A percentile compares a stretch with the other conserved stretches of the same genome.
These are phyloP conservation scores for Pseudorasbora parva DNA, from an alignment of 2,113 vertebrate species.

Conservation along the genomic window DNA sequence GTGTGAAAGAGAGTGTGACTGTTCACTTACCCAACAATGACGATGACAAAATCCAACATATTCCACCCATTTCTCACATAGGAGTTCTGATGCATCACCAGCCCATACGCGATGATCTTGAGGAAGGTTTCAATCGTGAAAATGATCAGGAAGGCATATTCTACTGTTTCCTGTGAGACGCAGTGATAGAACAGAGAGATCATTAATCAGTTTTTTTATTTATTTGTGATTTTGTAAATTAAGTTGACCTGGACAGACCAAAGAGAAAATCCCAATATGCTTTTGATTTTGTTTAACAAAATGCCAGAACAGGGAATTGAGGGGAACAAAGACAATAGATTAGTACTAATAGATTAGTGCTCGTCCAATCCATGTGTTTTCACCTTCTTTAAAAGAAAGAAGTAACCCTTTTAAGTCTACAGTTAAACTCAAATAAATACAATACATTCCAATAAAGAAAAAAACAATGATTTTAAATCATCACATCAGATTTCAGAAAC, in stretches of 20 bases:
- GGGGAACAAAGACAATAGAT: too few species aligned
- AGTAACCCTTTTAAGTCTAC: too few species aligned
- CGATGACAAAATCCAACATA: constrained; percentile 99
- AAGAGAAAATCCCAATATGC: not conserved
- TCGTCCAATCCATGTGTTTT: too few species aligned
- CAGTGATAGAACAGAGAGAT: constrained; percentile 46
- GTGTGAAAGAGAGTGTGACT: too few species aligned
- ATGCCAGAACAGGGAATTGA: too few species aligned
- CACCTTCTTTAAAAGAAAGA: too few species aligned
- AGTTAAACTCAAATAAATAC: too few species aligned
- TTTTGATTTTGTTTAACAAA: too few species aligned
- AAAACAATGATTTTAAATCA: too few species aligned
- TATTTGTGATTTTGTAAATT: not conserved
- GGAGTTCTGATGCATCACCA: constrained; percentile 97
- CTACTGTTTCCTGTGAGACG: constrained; percentile 93
- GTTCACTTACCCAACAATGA: constrained; percentile 94
- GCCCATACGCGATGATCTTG: constrained; percentile 99
- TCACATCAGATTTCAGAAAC: too few species aligned
- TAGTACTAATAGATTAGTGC: too few species aligned
- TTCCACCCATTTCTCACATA: constrained; percentile 99
- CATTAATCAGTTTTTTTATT: not conserved
- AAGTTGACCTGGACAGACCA: not conserved
- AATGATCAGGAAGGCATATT: constrained; percentile 99
- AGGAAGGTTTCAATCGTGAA: constrained; percentile 99
- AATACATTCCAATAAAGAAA: too few species aligned